Evolutionary conservation across 2,888 invertebrate species (phyloP), one percentile per base, ranked within the genome.

Genomic region (Rutpela maculata): DNA sequence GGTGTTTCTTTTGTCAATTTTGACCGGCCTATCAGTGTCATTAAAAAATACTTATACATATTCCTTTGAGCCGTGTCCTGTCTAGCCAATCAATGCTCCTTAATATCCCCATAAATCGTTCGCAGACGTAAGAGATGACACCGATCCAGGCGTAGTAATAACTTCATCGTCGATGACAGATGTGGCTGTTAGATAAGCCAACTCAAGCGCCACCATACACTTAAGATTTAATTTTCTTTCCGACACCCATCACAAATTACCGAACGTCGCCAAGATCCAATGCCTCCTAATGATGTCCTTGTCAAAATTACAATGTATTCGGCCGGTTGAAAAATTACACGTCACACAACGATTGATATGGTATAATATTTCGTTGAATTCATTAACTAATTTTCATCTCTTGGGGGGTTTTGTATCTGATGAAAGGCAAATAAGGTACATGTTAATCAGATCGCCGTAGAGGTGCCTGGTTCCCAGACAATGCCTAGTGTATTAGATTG

Each of bases 241-340:
- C 18, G 55, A 43, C 59, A 15, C 59, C 43, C 69, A 12, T 57
- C 59, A 70, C 70, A 43, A 22, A 70, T 70, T 60, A 26, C 17
- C 19, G 35, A 62, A 18, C 60, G 70, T 60, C 70, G 38, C 70
- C 70, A 26, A n/a, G 59, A 60, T 22, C 63, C 63, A 72, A 72
- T 72, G 63, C 50, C 17, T 26, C n/a, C 63, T 72, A 72, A 72
- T 55, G 72, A 72, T 17, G 50, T 22, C 5, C 72, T 43, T 63
- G 72, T 17, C 55, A 63, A 22, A 62, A 38, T n/a, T 15, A 70
- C 43, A 62, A 62, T 70, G 38, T 31, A 31, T 50, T 4, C 12
- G 60, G 43, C 19, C 59, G 55, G n/a, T 43, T 72, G 72, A 72
- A 72, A 72, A 63, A 72, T 72, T 31, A 67, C 67, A 50, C 50